These are phyloP conservation scores for Lasioglossum baleicum DNA, from an alignment of 1,140 invertebrate species.

Conservation along the genomic window DNA sequence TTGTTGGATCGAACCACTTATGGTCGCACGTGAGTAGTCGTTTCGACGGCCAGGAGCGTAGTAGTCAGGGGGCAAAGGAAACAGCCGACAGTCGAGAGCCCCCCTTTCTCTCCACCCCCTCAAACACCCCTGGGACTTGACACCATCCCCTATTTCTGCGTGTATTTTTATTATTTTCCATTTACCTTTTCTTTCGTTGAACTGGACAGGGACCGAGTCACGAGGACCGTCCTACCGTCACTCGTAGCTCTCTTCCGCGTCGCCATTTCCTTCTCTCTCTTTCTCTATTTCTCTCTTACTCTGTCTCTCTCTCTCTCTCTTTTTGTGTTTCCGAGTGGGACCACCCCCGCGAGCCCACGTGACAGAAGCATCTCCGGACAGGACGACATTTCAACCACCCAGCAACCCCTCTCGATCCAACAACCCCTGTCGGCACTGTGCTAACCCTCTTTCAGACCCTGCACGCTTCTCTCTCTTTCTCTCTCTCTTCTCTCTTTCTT, in stretches of 20 bases:
- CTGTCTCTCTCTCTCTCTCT: too few relatives aligned
- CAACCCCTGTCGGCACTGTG: not conserved
- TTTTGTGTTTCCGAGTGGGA: too few relatives aligned
- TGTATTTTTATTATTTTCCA: slow-evolving; percentile 36
- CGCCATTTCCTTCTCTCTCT: not conserved
- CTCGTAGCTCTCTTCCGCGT: not conserved
- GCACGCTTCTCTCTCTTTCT: slow-evolving; percentile 18
- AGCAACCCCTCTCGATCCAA: not conserved
- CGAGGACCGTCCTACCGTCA: not conserved
- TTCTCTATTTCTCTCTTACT: not conserved
- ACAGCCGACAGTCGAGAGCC: not conserved
- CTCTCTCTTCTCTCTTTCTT: too few relatives aligned
- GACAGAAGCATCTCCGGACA: slow-evolving; percentile 21
- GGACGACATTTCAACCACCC: slow-evolving; percentile 23
- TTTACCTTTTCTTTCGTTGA: slow-evolving; percentile 5
- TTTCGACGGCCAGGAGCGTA: not conserved
- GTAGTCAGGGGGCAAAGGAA: slow-evolving; percentile 13
- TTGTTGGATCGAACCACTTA: too few relatives aligned
- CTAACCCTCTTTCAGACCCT: not conserved
- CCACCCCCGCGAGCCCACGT: not conserved
- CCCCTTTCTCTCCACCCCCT: not conserved
- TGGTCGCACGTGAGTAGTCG: too few relatives aligned
- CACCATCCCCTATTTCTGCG: slow-evolving; percentile 15
- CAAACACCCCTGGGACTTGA: not conserved
- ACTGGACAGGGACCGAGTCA: not conserved